phyloP scores from a whole-genome alignment of 1,140 invertebrate species.

The Macrobrachium rosenbergii region DNA sequence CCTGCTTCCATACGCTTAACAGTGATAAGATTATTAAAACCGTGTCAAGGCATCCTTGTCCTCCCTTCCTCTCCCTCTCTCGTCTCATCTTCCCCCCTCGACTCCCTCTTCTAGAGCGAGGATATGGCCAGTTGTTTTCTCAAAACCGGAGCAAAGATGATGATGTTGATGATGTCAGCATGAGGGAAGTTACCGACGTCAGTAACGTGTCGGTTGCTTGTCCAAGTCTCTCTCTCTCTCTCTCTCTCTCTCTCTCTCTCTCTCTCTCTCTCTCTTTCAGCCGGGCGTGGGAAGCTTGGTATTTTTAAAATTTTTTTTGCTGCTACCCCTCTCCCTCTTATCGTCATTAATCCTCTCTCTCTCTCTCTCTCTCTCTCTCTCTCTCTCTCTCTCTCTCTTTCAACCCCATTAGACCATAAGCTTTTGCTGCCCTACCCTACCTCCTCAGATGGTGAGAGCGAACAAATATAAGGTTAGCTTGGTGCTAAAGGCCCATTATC shows the following conservation, averaged over 20 bases:
- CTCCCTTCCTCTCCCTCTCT: no score
- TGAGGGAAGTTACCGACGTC: no score
- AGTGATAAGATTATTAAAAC: no score
- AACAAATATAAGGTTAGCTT: neutral
- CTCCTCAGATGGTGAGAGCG: neutral
- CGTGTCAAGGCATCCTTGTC: no score
- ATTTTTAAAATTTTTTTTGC: neutral
- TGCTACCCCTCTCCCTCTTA: neutral
- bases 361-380: slow-evolving; percentile 1
- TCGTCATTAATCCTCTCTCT: neutral
- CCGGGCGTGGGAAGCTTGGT: neutral
- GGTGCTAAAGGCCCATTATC: no score
- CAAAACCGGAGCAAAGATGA: no score
- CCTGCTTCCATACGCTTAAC: no score
- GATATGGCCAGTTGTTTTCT: no score
- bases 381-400: neutral
- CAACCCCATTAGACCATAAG: neutral
- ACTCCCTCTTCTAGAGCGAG: no score
- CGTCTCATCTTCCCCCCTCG: no score
- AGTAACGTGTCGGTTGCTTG: no score
- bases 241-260: neutral
- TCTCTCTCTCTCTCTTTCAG: slow-evolving; percentile 1
- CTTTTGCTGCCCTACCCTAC: neutral
- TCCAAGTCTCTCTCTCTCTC: neutral
- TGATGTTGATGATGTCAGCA: no score